Evolutionary conservation across 1,140 invertebrate genomes (phyloP).

Genomic region (Macrostomum lignano): DNA sequence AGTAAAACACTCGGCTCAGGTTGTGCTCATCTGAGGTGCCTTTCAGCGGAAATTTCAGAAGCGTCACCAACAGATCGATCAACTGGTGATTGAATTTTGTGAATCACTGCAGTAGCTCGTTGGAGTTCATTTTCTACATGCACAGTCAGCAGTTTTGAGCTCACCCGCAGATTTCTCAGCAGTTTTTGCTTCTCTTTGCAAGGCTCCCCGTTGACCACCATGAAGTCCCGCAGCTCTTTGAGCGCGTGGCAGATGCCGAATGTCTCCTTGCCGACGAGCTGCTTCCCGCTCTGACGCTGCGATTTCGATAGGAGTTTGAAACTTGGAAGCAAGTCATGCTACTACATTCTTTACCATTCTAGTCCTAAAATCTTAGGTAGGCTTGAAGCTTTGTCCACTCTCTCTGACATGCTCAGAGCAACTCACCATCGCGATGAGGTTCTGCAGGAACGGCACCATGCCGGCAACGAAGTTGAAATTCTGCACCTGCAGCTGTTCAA

Average conservation of each 20-base stretch:
- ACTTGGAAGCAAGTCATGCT: no score
- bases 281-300: conserved; percentile 8
- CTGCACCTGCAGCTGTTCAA: conserved; percentile 9
- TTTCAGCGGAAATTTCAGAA: conserved; percentile 17
- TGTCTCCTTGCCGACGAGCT: conserved; percentile 17
- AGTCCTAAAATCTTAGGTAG: no score
- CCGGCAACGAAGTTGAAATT: conserved; percentile 10
- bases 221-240: conserved; percentile 12
- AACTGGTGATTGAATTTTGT: no score
- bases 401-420: no score
- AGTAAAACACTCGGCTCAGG: conserved; percentile 12
- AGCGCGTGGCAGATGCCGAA: neutral
- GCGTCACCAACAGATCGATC: conserved; percentile 21
- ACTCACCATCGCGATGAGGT: conserved; percentile 9
- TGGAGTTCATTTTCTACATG: no score
- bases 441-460: conserved; percentile 9
- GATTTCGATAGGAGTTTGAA: neutral
- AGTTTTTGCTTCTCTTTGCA: conserved; percentile 1
- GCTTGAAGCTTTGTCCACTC: no score
- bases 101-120: no score
- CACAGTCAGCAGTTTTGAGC: no score
- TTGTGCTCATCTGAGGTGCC: conserved; percentile 18
- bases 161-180: neutral
- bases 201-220: conserved; percentile 11
- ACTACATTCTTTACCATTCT: no score